Evolutionary conservation across 2,888 invertebrate genomes (phyloP).

Genomic region (Hedya salicella): DNA sequence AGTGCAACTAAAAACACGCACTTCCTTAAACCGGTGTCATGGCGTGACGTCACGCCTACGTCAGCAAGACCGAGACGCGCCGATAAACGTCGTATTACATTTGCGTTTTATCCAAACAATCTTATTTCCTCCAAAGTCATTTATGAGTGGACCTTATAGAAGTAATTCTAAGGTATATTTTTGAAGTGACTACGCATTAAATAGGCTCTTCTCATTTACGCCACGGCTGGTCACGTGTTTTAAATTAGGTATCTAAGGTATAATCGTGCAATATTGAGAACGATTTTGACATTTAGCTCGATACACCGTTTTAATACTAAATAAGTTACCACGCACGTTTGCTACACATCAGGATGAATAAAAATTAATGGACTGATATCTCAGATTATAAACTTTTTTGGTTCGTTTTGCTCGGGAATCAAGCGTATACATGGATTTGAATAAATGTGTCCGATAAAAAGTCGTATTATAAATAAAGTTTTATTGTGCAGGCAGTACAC

Average conservation of each 20-base stretch:
- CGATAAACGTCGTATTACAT: slow-evolving; percentile 27
- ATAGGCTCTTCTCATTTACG: slow-evolving; percentile 13
- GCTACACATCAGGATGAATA: too few relatives aligned
- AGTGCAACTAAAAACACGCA: not conserved
- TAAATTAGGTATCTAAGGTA: slow-evolving; percentile 5
- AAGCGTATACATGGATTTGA: too few relatives aligned
- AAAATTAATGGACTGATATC: too few relatives aligned
- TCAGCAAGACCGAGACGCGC: not conserved
- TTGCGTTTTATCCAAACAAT: not conserved
- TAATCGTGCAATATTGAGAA: not conserved
- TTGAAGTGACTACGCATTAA: not conserved
- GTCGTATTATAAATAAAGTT: too few relatives aligned
- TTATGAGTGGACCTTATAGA: not conserved
- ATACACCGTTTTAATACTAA: too few relatives aligned
- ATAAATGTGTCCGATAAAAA: too few relatives aligned
- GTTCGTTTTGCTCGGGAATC: too few relatives aligned
- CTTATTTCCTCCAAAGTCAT: not conserved
- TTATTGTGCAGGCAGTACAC: too few relatives aligned
- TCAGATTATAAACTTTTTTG: too few relatives aligned
- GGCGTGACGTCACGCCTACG: not conserved
- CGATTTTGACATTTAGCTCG: too few relatives aligned
- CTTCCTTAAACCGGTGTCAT: not conserved
- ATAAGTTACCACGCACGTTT: too few relatives aligned
- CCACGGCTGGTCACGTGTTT: slow-evolving; percentile 35
- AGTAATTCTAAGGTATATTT: not conserved